phyloP scores from a whole-genome alignment of 2,888 invertebrate species.

The Willowsia nigromaculata region DNA sequence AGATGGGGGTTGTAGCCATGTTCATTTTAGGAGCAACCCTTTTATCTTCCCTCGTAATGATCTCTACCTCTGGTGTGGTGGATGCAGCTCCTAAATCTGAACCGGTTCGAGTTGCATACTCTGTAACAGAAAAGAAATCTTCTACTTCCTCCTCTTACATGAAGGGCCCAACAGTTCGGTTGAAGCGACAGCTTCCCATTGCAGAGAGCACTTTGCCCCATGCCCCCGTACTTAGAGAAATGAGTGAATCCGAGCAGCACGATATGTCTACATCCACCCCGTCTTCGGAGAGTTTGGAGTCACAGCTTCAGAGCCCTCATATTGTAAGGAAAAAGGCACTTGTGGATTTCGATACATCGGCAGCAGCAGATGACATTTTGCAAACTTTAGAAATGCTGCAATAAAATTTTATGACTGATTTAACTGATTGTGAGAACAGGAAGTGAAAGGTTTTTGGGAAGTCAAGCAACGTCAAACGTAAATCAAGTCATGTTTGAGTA shows the following conservation, averaged over 20 bases:
- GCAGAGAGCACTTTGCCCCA: constrained; percentile 58
- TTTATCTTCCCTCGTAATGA: constrained; percentile 25
- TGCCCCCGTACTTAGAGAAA: constrained; percentile 40
- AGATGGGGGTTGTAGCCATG: constrained; percentile 3
- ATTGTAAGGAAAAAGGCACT: constrained; percentile 61
- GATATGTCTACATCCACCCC: constrained; percentile 69
- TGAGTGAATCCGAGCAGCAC: constrained; percentile 38
- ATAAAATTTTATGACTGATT: constrained; percentile 12
- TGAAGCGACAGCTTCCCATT: not conserved
- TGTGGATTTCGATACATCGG: constrained; percentile 53
- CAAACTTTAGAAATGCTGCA: constrained; percentile 36
- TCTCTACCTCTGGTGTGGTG: constrained; percentile 32
- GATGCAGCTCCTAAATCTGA: constrained; percentile 39
- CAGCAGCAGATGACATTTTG: constrained; percentile 34
- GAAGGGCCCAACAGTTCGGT: not conserved
- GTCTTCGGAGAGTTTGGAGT: constrained; percentile 68
- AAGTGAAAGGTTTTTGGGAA: not conserved
- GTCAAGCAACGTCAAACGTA: not conserved
- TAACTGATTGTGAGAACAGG: not conserved
- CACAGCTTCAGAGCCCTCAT: constrained; percentile 72
- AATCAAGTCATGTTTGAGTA: not conserved
- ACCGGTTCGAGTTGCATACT: constrained; percentile 29
- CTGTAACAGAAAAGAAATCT: constrained; percentile 39
- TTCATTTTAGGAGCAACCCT: not conserved
- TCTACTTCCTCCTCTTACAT: constrained; percentile 9